These are phyloP conservation scores for Chondrilla cf. caribensis DNA, from an alignment of 37 sponge, comb jelly and placozoan genomes.

Conservation along the genomic window DNA sequence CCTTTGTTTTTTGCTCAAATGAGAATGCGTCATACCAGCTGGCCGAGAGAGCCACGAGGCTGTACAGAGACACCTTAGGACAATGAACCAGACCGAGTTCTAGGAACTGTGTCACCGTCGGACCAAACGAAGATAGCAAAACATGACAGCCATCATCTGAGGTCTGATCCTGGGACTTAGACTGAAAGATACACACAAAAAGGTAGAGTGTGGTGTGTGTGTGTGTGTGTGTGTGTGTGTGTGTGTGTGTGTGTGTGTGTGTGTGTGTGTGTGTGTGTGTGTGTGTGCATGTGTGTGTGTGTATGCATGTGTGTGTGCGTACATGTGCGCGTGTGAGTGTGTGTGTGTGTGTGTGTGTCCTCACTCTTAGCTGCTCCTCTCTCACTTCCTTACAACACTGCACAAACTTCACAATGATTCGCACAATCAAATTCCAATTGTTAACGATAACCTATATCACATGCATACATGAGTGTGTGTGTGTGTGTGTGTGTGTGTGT, in stretches of 20 bases:
- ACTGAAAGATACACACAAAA: background rate
- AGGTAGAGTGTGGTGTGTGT: background rate
- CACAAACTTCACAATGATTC: background rate
- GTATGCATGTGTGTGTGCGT: slow-evolving; percentile 15
- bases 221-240: slow-evolving; percentile 25
- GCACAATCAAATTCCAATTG: background rate
- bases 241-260: slow-evolving; percentile 21
- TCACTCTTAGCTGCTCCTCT: slow-evolving; percentile 29
- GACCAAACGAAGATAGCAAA: background rate
- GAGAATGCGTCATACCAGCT: slow-evolving; percentile 13
- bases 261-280: background rate
- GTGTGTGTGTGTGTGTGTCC: background rate
- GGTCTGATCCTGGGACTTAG: background rate
- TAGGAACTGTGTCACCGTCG: background rate
- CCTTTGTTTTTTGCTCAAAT: slow-evolving; percentile 4
- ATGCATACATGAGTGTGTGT: too few species aligned
- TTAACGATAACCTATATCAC: background rate
- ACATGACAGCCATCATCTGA: background rate
- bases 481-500: too few species aligned
- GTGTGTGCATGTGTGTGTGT: slow-evolving; percentile 20
- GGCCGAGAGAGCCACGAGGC: background rate
- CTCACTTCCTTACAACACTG: background rate
- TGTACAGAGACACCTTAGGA: slow-evolving; percentile 1
- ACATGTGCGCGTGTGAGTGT: background rate
- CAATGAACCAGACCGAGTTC: background rate